phyloP scores from a whole-genome alignment of 1,140 invertebrate genomes.

The Eriosoma lanigerum region DNA sequence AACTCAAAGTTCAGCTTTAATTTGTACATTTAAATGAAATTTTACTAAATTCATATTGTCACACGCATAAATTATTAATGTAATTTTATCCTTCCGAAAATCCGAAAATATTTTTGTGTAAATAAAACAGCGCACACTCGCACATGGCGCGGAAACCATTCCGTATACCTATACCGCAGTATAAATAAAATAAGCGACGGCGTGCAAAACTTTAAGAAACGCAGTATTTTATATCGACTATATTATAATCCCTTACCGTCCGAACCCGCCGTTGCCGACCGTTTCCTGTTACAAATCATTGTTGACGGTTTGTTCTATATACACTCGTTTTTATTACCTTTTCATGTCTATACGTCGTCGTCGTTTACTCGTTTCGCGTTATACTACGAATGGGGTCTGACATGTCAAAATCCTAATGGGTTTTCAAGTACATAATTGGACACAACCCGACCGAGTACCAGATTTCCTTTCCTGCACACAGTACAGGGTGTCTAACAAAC shows the following conservation, averaged over 20 bases:
- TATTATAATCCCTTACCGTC: neutral
- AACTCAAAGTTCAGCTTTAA: too few species aligned
- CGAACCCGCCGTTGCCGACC: neutral
- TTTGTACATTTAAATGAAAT: too few species aligned
- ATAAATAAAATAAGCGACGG: neutral
- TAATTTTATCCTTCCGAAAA: too few species aligned
- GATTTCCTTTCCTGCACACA: neutral
- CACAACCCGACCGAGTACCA: neutral
- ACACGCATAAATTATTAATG: too few species aligned
- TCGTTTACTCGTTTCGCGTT: neutral
- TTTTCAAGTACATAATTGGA: conserved; percentile 3
- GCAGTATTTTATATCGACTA: neutral
- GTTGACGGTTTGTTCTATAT: neutral
- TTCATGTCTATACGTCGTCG: neutral
- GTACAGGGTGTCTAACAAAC: too few species aligned
- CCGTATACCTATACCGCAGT: too few species aligned
- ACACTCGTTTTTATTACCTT: neutral
- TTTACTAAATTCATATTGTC: too few species aligned
- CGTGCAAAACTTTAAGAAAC: neutral
- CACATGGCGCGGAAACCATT: neutral
- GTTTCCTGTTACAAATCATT: neutral
- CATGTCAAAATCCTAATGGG: neutral
- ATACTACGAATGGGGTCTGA: neutral
- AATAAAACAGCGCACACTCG: too few species aligned
- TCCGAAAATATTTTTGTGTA: too few species aligned